Evolutionary conservation across 2,888 invertebrate genomes (phyloP), one percentile per base, ranked within the genome.

Genomic region (Muscina levida): DNA sequence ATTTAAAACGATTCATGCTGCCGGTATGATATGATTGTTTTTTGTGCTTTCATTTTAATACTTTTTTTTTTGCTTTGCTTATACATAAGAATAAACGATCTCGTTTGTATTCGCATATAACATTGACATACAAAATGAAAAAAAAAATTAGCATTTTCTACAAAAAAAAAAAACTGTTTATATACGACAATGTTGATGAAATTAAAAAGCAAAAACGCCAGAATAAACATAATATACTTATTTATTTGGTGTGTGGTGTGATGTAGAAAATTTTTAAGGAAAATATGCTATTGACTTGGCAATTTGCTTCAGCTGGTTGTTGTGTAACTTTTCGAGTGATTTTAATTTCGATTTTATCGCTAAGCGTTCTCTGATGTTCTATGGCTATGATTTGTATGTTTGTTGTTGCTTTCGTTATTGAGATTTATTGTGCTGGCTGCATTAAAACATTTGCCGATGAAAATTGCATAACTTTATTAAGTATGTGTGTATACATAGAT

Each of bases 401-500:
- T n/a, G n/a, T 31, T 31, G 8, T 31, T 31, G 4, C 8, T 31
- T 31, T 31, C 8, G 31, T 31, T 3, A 31, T 31, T 31, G 8
- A 31, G 31, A 31, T 31, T 31, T 31, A 31, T 31, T 31, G 8
- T 31, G 31, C 31, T 31, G n/a, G n/a, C n/a, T n/a, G n/a, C n/a
- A n/a, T n/a, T n/a, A n/a, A n/a, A 53, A 53, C 22, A 53, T 53
- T 53, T 13, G 44, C 46, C 17, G 17, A 46, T 70, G 44, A 59
- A 66, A 71, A 71, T 79, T 79, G 79, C 79, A 79, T 79, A 79
- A 79, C 71, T 79, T 51, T 46, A 59, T 44, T 44, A 17, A 53
- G 48, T 19, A 62, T 53, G 2, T 24, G 13, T 24, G 13, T 24
- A 31, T n/a, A n/a, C n/a, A n/a, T n/a, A n/a, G n/a, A n/a, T n/a